Conservation (phyloP, 2,888 invertebrate genomes). For the Papilio protenor region DNA sequence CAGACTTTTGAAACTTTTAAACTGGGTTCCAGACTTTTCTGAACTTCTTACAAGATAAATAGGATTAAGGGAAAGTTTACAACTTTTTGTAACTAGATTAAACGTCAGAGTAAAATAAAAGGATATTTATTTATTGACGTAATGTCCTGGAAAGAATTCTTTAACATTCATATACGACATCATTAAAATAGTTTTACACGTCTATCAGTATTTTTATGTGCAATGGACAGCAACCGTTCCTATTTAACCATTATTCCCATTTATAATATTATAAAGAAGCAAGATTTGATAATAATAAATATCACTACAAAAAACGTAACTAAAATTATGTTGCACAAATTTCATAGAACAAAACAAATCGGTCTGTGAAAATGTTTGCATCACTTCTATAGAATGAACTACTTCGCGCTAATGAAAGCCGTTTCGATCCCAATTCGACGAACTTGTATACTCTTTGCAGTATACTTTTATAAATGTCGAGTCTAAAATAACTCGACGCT, state of each 20-base stretch:
- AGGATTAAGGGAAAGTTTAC: background rate
- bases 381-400: conserved; percentile 4
- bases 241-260: too few relatives aligned
- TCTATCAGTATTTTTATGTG: background rate
- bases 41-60: conserved; percentile 24
- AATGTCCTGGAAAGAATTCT: background rate
- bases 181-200: background rate
- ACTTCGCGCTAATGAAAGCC: conserved; percentile 7
- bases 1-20: conserved; percentile 20
- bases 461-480: conserved; percentile 15
- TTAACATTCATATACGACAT: background rate
- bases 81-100: conserved; percentile 11
- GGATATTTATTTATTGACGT: background rate
- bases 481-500: conserved; percentile 4
- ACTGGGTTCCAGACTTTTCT: conserved; percentile 22
- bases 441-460: background rate
- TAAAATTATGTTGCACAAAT: background rate
- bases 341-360: background rate
- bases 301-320: background rate
- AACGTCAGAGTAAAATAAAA: background rate
- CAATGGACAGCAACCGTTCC: too few relatives aligned
- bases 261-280: too few relatives aligned
- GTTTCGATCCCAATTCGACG: conserved; percentile 2
- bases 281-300: background rate
- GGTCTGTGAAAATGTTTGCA: background rate